phyloP scores from a whole-genome alignment of 1,140 invertebrate species.

The Oryzaephilus surinamensis region DNA sequence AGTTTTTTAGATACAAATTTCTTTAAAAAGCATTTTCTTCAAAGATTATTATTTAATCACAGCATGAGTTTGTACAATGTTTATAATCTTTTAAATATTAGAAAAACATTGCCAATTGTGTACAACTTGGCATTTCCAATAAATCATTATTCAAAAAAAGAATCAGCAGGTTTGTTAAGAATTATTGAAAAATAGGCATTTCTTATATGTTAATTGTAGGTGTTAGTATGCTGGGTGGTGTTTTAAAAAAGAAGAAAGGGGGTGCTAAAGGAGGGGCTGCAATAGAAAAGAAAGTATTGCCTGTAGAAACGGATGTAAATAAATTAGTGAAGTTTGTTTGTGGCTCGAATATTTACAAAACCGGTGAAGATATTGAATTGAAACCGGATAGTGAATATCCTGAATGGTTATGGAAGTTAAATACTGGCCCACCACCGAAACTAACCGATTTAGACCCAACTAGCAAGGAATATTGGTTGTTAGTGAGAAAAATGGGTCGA shows the following conservation, averaged over 20 bases:
- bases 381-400: constrained; percentile 84
- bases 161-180: too few relatives aligned
- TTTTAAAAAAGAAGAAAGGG: constrained; percentile 43
- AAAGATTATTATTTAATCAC: too few relatives aligned
- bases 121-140: too few relatives aligned
- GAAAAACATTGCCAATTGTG: too few relatives aligned
- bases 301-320: constrained; percentile 76
- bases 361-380: constrained; percentile 72
- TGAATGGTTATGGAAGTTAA: constrained; percentile 80
- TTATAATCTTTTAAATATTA: too few relatives aligned
- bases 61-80: too few relatives aligned
- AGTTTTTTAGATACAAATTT: too few relatives aligned
- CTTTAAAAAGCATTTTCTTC: too few relatives aligned
- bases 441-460: constrained; percentile 70
- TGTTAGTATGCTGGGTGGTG: constrained; percentile 27
- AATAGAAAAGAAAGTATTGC: constrained; percentile 60
- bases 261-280: constrained; percentile 43
- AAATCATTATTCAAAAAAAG: too few relatives aligned
- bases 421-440: constrained; percentile 45
- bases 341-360: constrained; percentile 71
- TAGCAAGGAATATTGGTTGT: constrained; percentile 71
- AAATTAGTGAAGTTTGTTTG: constrained; percentile 74
- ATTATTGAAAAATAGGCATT: too few relatives aligned
- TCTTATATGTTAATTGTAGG: too few relatives aligned
- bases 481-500: constrained; percentile 49